Percentiles rank a stretch among this genome's conserved stretches.
Conservation (phyloP, 2,113 vertebrate genomes). For the Pipra filicauda region DNA sequence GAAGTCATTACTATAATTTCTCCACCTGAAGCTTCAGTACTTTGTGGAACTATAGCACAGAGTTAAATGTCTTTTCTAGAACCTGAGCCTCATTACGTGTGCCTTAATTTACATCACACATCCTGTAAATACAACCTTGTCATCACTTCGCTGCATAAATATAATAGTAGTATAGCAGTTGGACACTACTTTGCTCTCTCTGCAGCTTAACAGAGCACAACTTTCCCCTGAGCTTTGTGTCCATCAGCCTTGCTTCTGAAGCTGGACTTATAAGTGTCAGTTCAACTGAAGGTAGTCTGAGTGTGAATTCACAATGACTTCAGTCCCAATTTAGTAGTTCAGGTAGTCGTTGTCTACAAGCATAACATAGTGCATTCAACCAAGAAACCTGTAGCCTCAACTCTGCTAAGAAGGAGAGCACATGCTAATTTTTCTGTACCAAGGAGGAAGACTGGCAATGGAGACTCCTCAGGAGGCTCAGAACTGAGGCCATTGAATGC, state of each 20-base stretch:
- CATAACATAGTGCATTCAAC: not conserved
- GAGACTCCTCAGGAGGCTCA: not conserved
- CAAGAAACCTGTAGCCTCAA: not conserved
- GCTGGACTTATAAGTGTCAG: rapidly evolving
- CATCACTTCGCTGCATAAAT: not conserved
- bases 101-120: not conserved
- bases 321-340: not conserved
- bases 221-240: not conserved
- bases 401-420: not conserved
- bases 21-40: not conserved
- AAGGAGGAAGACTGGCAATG: not conserved
- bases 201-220: not conserved
- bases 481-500: not conserved
- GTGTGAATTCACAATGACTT: not conserved
- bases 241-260: not conserved
- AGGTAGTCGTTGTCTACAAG: not conserved
- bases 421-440: not conserved
- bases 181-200: not conserved
- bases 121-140: not conserved
- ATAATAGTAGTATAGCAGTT: not conserved
- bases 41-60: not conserved
- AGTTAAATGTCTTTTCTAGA: not conserved
- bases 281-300: not conserved
- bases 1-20: not conserved
- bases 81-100: rapidly evolving